Base-by-base conservation (phyloP, 1,140 invertebrate species). In the Helicoverpa zea region DNA sequence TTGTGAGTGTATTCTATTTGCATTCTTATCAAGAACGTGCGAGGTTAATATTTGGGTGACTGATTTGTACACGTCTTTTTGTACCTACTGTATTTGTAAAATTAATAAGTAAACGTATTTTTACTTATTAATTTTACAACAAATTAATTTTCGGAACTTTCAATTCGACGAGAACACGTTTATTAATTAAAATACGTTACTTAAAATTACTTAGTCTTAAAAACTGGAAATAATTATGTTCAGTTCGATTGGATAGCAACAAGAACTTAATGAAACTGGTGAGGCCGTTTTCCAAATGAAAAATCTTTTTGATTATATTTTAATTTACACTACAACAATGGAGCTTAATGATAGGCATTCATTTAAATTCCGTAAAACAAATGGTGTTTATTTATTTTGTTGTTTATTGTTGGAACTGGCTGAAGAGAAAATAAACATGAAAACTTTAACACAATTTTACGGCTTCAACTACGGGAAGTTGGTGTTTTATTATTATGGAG, bases 221-320 rank as follows among this genome's bases (percentile, higher is more conserved):
- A 43, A 43, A 43, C 35, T 9, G 35, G 3, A 5, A 43, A 3
- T 43, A 30, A 66, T 47, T 16, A 47, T 2, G 3, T 68, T 18
- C 43, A 12, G 18, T 66, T 23, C n/a, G 9, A 10, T 16, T 47
- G 16, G 11, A 49, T 49, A 16, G 64, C 43, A 51, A 66, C 7
- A 3, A 16, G n/a, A 16, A 66, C 7, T 64, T 16, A 64, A 49
- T 49, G 30, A 43, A 64, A 64, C 14, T 64, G 30, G 14, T 43
- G 64, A 18, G 23, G 16, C 49, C 49, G 43, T 68, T 49, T n/a
- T 18, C 11, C 16, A 16, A 49, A n/a, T 18, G 43, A 49, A 49
- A 49, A 68, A 68, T 68, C 43, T 47, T 14, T 47, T 47, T 66
- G 63, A 66, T 66, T 18, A 68, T 49, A 49, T 68, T 68, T 68